Evolutionary conservation across 2,888 invertebrate species (phyloP).

Genomic region (Baccha elongata): DNA sequence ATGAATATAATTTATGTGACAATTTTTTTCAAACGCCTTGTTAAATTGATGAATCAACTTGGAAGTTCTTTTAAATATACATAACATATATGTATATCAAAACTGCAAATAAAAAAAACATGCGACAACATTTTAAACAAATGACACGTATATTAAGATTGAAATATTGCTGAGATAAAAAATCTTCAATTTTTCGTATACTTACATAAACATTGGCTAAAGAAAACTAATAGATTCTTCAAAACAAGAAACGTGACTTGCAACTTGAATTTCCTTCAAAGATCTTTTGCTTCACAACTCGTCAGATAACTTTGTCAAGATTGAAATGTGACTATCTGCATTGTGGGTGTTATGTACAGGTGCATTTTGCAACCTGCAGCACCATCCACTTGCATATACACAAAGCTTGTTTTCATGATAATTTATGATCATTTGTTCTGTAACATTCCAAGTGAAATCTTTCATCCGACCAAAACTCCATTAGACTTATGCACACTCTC

Average conservation of each 20-base stretch:
- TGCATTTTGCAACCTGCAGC: background rate
- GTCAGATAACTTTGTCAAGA: slow-evolving; percentile 26
- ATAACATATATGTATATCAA: too few relatives aligned
- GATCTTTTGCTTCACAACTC: background rate
- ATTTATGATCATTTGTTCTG: slow-evolving; percentile 54
- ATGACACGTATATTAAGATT: too few relatives aligned
- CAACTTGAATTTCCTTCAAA: slow-evolving; percentile 8
- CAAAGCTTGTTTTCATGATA: slow-evolving; percentile 43
- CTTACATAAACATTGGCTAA: too few relatives aligned
- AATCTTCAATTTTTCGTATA: too few relatives aligned
- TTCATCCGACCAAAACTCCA: slow-evolving; percentile 25
- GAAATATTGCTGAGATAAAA: too few relatives aligned
- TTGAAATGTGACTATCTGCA: slow-evolving; percentile 6
- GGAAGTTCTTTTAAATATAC: too few relatives aligned
- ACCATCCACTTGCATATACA: background rate
- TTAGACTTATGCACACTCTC: background rate
- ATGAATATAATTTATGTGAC: too few relatives aligned
- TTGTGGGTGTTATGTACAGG: slow-evolving; percentile 33
- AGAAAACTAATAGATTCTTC: background rate
- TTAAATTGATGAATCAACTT: too few relatives aligned
- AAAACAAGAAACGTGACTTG: background rate
- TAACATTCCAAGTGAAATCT: slow-evolving; percentile 29
- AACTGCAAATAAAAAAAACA: too few relatives aligned
- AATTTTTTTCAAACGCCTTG: too few relatives aligned
- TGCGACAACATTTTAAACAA: too few relatives aligned